These are phyloP conservation scores for Strigamia crassipes DNA, from an alignment of 2,888 invertebrate genomes.

Conservation along the genomic window DNA sequence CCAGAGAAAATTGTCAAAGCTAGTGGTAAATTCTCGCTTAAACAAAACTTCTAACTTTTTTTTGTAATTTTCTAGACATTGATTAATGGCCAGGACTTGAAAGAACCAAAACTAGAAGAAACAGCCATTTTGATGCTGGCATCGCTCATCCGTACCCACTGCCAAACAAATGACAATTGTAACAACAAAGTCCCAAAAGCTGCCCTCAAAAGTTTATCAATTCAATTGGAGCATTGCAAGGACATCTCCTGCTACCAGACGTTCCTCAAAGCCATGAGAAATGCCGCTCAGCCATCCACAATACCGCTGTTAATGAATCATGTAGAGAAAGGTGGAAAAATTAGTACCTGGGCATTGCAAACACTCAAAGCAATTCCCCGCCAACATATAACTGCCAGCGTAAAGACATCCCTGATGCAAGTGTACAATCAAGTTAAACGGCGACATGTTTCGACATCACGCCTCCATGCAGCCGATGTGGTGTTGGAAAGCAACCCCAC, in stretches of 20 bases:
- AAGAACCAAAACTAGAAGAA: conserved; percentile 15
- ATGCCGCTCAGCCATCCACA: conserved; percentile 68
- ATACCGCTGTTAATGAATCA: conserved; percentile 67
- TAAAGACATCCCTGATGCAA: conserved; percentile 26
- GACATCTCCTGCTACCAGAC: conserved; percentile 66
- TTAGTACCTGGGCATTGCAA: conserved; percentile 70
- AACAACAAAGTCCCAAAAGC: background rate
- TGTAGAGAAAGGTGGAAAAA: conserved; percentile 63
- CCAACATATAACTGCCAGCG: background rate
- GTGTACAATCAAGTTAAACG: conserved; percentile 59
- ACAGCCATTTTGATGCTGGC: conserved; percentile 7
- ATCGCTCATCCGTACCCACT: background rate
- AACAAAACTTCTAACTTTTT: background rate
- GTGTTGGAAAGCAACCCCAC: conserved; percentile 67
- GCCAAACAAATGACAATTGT: background rate
- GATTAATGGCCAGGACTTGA: background rate
- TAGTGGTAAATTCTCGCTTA: no score
- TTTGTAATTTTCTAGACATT: background rate
- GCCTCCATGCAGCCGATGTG: conserved; percentile 73
- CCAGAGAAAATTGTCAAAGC: no score
- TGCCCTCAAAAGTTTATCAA: background rate
- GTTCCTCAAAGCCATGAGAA: conserved; percentile 72
- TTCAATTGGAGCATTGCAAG: conserved; percentile 62
- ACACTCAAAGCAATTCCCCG: conserved; percentile 62
- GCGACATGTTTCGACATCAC: conserved; percentile 71